Evolutionary conservation across 2,888 invertebrate genomes (phyloP).

Genomic region (Trachelus troglodyta): DNA sequence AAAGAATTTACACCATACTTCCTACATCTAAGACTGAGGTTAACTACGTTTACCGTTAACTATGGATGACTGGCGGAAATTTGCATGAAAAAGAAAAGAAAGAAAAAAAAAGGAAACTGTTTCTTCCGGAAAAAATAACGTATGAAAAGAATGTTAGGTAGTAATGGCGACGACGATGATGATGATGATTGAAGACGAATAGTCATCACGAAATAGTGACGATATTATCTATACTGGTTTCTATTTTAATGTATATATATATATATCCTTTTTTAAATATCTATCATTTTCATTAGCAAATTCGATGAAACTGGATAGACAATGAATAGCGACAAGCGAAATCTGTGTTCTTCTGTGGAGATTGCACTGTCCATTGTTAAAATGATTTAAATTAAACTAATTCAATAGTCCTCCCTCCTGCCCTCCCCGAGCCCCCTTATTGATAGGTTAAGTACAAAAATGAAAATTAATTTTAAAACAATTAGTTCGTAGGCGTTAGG

Average conservation of each 20-base stretch:
- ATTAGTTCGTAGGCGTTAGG: neutral
- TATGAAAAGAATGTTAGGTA: neutral
- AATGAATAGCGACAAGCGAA: constrained; percentile 10
- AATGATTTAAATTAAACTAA: constrained; percentile 26
- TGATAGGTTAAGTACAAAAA: constrained; percentile 37
- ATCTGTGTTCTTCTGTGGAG: constrained; percentile 33
- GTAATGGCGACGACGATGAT: neutral
- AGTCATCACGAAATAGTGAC: neutral
- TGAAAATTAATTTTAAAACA: constrained; percentile 5
- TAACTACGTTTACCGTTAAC: constrained; percentile 24
- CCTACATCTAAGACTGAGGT: constrained; percentile 56
- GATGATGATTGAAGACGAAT: neutral
- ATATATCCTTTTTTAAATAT: neutral
- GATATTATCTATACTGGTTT: neutral
- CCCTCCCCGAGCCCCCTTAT: neutral
- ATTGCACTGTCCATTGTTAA: constrained; percentile 21
- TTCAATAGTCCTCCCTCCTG: neutral
- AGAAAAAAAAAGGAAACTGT: constrained; percentile 25
- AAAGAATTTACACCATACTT: constrained; percentile 42
- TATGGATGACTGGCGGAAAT: neutral
- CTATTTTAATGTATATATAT: neutral
- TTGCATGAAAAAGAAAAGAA: neutral
- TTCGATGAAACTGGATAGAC: constrained; percentile 11
- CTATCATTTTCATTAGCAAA: constrained; percentile 8
- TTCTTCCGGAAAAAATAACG: constrained; percentile 25